Evolutionary conservation across 2,113 vertebrate species (phyloP).

Genomic region (Rafetus swinhoei): DNA sequence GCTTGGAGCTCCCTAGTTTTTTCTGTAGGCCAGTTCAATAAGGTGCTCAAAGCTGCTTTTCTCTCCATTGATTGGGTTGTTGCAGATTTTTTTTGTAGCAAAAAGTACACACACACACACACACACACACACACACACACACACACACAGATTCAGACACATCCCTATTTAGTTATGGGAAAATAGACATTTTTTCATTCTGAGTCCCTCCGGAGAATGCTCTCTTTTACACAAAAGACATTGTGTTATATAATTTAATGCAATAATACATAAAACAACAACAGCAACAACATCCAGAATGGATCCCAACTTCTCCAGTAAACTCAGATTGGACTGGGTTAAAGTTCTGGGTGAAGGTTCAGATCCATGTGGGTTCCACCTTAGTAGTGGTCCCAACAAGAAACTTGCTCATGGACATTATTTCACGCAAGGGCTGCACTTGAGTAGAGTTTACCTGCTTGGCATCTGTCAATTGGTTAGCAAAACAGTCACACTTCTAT

Average conservation of each 20-base stretch:
- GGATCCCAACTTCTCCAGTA: background rate
- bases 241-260: background rate
- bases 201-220: background rate
- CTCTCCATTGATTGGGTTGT: slow-evolving; percentile 64
- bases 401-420: accelerated
- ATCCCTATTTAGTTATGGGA: background rate
- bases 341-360: background rate
- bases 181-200: background rate
- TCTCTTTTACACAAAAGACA: background rate
- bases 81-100: background rate
- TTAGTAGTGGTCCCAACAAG: background rate
- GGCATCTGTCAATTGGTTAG: background rate
- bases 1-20: slow-evolving; percentile 64
- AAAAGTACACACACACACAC: background rate
- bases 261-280: background rate
- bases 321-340: background rate
- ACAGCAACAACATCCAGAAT: background rate
- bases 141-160: background rate
- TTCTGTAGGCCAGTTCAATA: slow-evolving; percentile 73
- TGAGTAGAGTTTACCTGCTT: background rate
- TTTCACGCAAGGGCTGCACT: background rate
- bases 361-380: background rate
- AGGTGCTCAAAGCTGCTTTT: slow-evolving; percentile 66
- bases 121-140: background rate
- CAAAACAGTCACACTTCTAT: background rate